Percentiles rank a stretch among this genome's conserved stretches.
These are phyloP conservation scores for Crypturellus undulatus DNA, from an alignment of 2,113 vertebrate species.

Conservation along the genomic window DNA sequence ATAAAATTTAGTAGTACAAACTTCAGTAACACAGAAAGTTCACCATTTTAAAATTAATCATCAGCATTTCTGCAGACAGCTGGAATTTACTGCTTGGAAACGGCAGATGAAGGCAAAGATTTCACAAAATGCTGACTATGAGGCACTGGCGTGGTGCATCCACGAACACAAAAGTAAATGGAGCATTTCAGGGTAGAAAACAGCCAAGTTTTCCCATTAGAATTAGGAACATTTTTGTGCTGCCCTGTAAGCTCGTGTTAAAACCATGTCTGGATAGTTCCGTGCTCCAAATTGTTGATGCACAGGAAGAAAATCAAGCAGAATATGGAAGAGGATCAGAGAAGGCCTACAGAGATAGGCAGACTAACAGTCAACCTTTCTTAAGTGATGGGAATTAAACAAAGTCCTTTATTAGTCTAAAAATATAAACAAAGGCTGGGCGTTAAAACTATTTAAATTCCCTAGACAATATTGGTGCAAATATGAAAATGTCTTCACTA, in stretches of 20 bases:
- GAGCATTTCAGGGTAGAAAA: neutral
- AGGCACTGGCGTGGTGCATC: accelerated
- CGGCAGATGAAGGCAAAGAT: neutral
- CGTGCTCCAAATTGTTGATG: neutral
- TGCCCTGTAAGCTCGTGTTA: neutral
- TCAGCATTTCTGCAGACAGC: neutral
- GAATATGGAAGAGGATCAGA: neutral
- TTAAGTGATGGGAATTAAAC: neutral
- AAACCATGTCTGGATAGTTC: neutral
- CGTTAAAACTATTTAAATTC: neutral
- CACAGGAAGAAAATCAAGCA: neutral
- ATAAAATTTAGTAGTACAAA: neutral
- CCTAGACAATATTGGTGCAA: neutral
- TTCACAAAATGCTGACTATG: neutral
- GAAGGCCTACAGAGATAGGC: neutral
- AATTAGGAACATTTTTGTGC: neutral
- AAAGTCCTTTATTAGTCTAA: neutral
- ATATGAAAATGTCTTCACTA: neutral
- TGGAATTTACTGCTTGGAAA: neutral
- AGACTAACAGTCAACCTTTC: accelerated
- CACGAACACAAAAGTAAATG: neutral
- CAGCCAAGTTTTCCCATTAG: neutral
- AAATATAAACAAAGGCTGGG: neutral
- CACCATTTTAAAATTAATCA: neutral
- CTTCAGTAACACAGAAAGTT: neutral